These are phyloP conservation scores for Charadrius vociferus DNA, from an alignment of 2,113 vertebrate species.

Conservation along the genomic window DNA sequence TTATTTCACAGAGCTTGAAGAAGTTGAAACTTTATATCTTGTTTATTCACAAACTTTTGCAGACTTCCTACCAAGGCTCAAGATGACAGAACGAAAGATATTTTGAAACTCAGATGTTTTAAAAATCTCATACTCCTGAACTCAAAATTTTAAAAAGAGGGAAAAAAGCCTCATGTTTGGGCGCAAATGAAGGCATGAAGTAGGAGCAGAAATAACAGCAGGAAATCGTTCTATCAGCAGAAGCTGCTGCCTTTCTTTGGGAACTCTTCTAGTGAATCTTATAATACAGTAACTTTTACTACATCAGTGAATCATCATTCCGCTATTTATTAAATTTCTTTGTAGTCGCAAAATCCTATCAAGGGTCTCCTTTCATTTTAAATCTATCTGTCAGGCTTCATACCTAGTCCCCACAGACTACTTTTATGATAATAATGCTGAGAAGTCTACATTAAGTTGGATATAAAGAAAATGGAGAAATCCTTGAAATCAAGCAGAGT, in stretches of 20 bases:
- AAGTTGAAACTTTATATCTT: background rate
- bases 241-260: background rate
- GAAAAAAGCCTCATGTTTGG: background rate
- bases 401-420: background rate
- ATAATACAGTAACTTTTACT: conserved; percentile 14
- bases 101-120: background rate
- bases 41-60: background rate
- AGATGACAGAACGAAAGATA: background rate
- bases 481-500: conserved; percentile 50
- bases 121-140: background rate
- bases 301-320: background rate
- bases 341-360: conserved; percentile 29
- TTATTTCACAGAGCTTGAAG: background rate
- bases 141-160: background rate
- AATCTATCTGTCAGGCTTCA: conserved; percentile 10
- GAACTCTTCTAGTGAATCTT: background rate
- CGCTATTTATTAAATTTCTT: conserved; percentile 29
- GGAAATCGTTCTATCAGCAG: background rate
- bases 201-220: background rate
- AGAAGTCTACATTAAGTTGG: conserved; percentile 6
- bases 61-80: background rate
- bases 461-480: conserved; percentile 48
- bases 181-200: background rate
- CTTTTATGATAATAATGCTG: conserved; percentile 20
- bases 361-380: conserved; percentile 24